Evolutionary conservation across 1,140 invertebrate species (phyloP).

Genomic region (Lasaia peninsularis): DNA sequence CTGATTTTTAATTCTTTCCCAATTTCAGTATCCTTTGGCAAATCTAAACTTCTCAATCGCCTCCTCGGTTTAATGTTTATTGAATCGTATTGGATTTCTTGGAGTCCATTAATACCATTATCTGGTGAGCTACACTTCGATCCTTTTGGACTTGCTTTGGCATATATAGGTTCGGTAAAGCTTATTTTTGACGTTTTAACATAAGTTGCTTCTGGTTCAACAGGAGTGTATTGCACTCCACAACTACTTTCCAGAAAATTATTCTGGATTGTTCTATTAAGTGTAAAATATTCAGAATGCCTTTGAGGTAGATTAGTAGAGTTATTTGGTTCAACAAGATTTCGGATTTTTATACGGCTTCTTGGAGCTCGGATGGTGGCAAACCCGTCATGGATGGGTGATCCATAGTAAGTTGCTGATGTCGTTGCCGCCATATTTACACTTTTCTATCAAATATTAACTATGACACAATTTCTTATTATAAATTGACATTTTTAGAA

Average conservation of each 20-base stretch:
- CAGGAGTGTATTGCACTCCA: conserved; percentile 59
- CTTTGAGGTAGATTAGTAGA: conserved; percentile 63
- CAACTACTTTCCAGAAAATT: conserved; percentile 68
- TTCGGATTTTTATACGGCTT: conserved; percentile 74
- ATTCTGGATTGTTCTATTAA: conserved; percentile 66
- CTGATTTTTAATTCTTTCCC: conserved; percentile 50
- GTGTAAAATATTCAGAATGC: conserved; percentile 74
- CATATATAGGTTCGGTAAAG: conserved; percentile 72
- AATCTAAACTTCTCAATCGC: conserved; percentile 60
- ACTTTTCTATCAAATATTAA: conserved; percentile 11
- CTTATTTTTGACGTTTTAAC: conserved; percentile 54
- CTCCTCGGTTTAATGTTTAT: conserved; percentile 69
- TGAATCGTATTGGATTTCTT: conserved; percentile 71
- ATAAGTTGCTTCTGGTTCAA: conserved; percentile 40
- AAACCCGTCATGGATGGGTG: conserved; percentile 87
- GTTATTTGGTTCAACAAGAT: conserved; percentile 69
- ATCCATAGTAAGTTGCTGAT: conserved; percentile 72
- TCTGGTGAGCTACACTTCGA: conserved; percentile 60
- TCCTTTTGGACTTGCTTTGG: conserved; percentile 64
- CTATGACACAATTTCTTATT: conserved; percentile 7
- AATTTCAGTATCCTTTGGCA: conserved; percentile 45
- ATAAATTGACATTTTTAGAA: background rate
- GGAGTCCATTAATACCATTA: conserved; percentile 49
- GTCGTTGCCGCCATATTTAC: conserved; percentile 64
- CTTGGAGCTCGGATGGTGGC: conserved; percentile 85